Evolutionary conservation across 1,140 invertebrate genomes (phyloP), one percentile per base, ranked within the genome.

Genomic region (Formica exsecta): DNA sequence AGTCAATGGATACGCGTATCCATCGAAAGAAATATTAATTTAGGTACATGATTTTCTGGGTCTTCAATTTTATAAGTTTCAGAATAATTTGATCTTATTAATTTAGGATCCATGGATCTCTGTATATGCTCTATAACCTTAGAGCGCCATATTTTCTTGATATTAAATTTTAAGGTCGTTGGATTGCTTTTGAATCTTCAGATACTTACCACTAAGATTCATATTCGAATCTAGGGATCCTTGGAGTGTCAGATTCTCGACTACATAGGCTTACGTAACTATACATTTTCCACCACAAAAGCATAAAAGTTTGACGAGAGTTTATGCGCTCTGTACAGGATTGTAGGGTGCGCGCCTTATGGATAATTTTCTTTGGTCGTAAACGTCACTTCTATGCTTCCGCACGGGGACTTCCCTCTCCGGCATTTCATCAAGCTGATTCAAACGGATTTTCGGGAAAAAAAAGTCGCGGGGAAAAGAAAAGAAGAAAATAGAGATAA

Each of bases 281-380:
- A 74, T 61, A 74, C 68, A 44, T 59, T 41, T 22, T 83, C 54
- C 68, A 83, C 38, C 68, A 71, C 54, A 83, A 83, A 83, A 83
- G 79, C 79, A 83, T 54, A 73, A 73, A 74, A 83, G 68, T 73
- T 48, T 44, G 38, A 81, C 66, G n/a, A 62, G 59, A 64, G 5
- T 76, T 87, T 38, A 38, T 48, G 25, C 76, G 68, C 86, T 88
- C 90, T 88, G 74, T 90, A 90, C 89, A 88, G 79, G 88, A 86
- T 19, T 79, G 48, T 11, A 70, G n/a, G 48, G 70, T 62, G 84
- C 79, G 86, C 86, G 84, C 75, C 87, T 76, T 76, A 88, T 83
- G 64, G 68, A 90, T 91, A 87, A 90, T 70, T 51, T 87, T 87
- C 90, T 91, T 91, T 91, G 90, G 90, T 91, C 89, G 86, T 88